Evolutionary conservation across 2,888 invertebrate genomes (phyloP).

Genomic region (Drosophila macrospina): DNA sequence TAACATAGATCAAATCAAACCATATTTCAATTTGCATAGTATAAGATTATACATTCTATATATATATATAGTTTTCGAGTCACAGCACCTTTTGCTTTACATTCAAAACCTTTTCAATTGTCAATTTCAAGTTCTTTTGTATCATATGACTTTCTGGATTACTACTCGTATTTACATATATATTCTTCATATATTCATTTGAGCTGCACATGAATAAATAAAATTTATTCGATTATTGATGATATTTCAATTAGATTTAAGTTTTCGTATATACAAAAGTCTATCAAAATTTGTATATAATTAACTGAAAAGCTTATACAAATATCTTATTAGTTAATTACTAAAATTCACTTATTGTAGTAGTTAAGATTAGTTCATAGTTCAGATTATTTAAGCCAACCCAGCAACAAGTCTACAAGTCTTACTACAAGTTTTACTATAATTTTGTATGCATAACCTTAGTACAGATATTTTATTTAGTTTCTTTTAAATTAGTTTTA

Average conservation of each 20-base stretch:
- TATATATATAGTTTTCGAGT: slow-evolving; percentile 17
- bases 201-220: slow-evolving; percentile 13
- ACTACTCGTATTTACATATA: slow-evolving; percentile 7
- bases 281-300: slow-evolving; percentile 10
- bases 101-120: slow-evolving; percentile 1
- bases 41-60: slow-evolving; percentile 28
- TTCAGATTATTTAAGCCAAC: slow-evolving; percentile 33
- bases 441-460: slow-evolving; percentile 10
- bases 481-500: slow-evolving; percentile 15
- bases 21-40: slow-evolving; percentile 34
- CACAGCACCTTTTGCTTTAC: slow-evolving; percentile 46
- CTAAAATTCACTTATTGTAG: slow-evolving; percentile 4
- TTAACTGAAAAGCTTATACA: slow-evolving; percentile 8
- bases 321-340: not conserved
- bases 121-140: slow-evolving; percentile 18
- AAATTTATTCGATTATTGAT: not conserved
- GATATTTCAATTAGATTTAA: slow-evolving; percentile 30
- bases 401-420: not conserved
- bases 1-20: slow-evolving; percentile 30
- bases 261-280: slow-evolving; percentile 14
- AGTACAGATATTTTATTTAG: slow-evolving; percentile 12
- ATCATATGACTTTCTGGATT: slow-evolving; percentile 30
- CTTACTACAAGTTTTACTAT: not conserved
- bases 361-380: slow-evolving; percentile 36
- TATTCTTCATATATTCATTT: slow-evolving; percentile 19